Percentiles rank a stretch among this genome's conserved stretches.
Conservation (phyloP, 2,888 invertebrate genomes). For the Papilio demoleus region DNA sequence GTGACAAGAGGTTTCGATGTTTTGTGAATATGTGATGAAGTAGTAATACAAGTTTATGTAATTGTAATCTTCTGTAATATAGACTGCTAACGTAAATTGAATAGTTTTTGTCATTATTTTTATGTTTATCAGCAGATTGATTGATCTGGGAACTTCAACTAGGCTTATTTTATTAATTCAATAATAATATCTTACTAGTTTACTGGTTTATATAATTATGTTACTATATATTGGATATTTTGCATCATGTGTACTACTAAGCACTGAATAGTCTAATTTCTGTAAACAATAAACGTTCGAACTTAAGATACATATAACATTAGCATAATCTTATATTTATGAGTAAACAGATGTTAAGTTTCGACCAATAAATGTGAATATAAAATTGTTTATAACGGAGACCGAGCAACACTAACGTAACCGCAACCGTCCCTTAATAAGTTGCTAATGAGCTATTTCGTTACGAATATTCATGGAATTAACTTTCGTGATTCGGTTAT, state of each 20-base stretch:
- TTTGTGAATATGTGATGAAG: too few relatives aligned
- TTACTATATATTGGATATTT: not conserved
- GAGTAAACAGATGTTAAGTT: constrained; percentile 15
- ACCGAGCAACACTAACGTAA: constrained; percentile 32
- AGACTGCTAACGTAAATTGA: too few relatives aligned
- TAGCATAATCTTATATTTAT: constrained; percentile 21
- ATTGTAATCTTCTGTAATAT: too few relatives aligned
- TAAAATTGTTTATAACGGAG: constrained; percentile 36
- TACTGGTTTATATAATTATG: not conserved
- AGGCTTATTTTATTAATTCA: too few relatives aligned
- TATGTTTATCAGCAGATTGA: too few relatives aligned
- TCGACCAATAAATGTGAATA: constrained; percentile 16
- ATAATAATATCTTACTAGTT: not conserved
- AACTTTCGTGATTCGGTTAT: constrained; percentile 41
- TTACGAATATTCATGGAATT: constrained; percentile 40
- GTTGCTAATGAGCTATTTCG: constrained; percentile 40
- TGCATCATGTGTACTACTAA: not conserved
- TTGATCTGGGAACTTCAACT: too few relatives aligned
- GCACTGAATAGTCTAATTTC: constrained; percentile 5
- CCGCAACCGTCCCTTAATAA: constrained; percentile 38
- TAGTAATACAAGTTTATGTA: too few relatives aligned
- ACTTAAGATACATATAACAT: constrained; percentile 10
- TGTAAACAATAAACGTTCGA: constrained; percentile 10
- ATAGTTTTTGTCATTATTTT: too few relatives aligned
- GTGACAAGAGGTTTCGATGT: too few relatives aligned